These are phyloP conservation scores for Dufourea novaeangliae DNA, from an alignment of 1,140 invertebrate species.

Conservation along the genomic window DNA sequence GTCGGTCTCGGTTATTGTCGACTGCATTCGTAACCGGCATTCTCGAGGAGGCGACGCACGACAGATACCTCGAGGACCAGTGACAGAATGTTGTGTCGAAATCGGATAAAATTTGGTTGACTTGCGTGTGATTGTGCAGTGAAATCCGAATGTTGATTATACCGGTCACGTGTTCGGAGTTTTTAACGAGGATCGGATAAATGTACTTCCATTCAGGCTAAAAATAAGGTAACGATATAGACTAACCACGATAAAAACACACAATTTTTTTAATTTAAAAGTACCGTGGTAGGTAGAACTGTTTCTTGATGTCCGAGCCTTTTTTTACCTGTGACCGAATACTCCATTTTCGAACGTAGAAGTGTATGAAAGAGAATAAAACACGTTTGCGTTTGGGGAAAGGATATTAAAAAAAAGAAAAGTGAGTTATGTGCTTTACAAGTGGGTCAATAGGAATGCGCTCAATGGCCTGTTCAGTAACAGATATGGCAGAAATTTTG, in stretches of 20 bases:
- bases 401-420: slow-evolving; percentile 9
- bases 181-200: slow-evolving; percentile 20
- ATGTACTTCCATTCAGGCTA: no score
- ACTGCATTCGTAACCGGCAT: slow-evolving; percentile 51
- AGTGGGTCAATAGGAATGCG: neutral
- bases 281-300: neutral
- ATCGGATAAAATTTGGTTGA: slow-evolving; percentile 48
- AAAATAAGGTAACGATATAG: slow-evolving; percentile 28
- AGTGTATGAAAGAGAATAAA: neutral
- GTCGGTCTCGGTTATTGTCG: slow-evolving; percentile 17
- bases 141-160: slow-evolving; percentile 18
- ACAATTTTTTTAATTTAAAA: slow-evolving; percentile 12
- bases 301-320: neutral
- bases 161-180: slow-evolving; percentile 1
- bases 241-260: neutral
- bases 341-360: neutral
- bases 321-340: neutral
- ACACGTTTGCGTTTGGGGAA: no score
- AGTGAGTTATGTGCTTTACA: slow-evolving; percentile 26
- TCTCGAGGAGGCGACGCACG: slow-evolving; percentile 50
- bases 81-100: slow-evolving; percentile 51
- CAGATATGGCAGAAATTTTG: no score
- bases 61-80: slow-evolving; percentile 50
- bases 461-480: neutral
- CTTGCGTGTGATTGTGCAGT: slow-evolving; percentile 14